Evolutionary conservation across 1,140 invertebrate species (phyloP).

Genomic region (Odontomachus brunneus): DNA sequence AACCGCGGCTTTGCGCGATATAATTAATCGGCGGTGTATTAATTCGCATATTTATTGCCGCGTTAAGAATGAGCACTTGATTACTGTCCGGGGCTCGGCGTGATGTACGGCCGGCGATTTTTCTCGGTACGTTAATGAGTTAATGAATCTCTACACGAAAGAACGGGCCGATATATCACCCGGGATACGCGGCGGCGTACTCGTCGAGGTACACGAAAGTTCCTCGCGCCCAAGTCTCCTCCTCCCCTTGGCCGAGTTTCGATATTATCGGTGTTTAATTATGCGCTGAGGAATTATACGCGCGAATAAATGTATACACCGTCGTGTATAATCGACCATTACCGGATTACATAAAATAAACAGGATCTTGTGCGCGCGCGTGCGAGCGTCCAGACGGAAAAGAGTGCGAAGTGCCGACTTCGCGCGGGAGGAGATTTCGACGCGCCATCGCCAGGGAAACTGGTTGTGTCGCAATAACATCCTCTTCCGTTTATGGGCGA

Average conservation of each 20-base stretch:
- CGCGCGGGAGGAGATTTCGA: background rate
- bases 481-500: too few relatives aligned
- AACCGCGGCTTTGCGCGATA: conserved; percentile 61
- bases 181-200: conserved; percentile 16
- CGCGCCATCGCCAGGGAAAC: background rate
- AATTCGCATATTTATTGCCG: conserved; percentile 73
- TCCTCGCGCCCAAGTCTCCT: conserved; percentile 9
- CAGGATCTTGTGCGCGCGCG: conserved; percentile 23
- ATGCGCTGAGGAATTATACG: conserved; percentile 34
- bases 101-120: conserved; percentile 73
- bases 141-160: conserved; percentile 71
- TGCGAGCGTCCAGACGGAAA: background rate
- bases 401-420: background rate
- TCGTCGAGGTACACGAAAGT: conserved; percentile 34
- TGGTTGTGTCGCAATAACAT: background rate
- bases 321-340: conserved; percentile 45
- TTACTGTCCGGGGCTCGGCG: conserved; percentile 54
- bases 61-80: conserved; percentile 74
- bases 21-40: conserved; percentile 74
- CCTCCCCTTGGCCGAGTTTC: background rate
- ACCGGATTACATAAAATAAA: conserved; percentile 45
- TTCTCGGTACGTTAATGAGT: conserved; percentile 73
- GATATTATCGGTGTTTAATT: conserved; percentile 56
- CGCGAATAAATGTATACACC: conserved; percentile 34
- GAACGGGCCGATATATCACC: conserved; percentile 73